A percentile compares a stretch with the other conserved stretches of the same genome.
Evolutionary conservation across 2,113 vertebrate species (phyloP).

Genomic region (Crotalus viridis): DNA sequence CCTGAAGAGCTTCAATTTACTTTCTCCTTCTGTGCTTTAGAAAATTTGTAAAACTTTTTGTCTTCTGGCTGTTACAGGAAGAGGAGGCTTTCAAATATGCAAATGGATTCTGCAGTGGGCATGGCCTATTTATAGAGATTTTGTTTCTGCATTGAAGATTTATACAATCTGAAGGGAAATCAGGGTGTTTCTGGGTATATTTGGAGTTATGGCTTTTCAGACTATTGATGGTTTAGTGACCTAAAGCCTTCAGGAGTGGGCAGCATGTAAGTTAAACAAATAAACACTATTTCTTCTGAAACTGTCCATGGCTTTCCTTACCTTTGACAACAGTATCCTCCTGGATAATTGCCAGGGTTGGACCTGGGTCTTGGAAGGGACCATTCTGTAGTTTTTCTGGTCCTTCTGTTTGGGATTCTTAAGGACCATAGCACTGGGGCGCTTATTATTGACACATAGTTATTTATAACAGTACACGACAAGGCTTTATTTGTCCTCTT

Average conservation of each 20-base stretch:
- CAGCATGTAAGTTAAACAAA: background rate
- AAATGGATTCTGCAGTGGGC: background rate
- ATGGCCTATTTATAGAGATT: background rate
- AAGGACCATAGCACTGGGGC: background rate
- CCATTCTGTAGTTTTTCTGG: background rate
- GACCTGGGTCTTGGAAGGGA: background rate
- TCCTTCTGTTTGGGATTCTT: background rate
- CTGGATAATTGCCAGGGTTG: background rate
- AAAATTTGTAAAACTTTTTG: background rate
- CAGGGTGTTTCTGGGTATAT: background rate
- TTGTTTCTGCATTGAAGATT: background rate
- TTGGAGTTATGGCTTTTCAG: background rate
- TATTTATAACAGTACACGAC: background rate
- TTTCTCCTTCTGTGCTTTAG: background rate
- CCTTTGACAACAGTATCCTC: background rate
- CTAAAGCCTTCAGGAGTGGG: background rate
- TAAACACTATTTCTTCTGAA: background rate
- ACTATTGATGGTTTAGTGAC: background rate
- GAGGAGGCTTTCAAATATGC: background rate
- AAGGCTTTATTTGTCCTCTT: background rate
- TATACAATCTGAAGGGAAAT: background rate
- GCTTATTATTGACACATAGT: background rate
- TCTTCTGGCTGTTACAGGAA: background rate
- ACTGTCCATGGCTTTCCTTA: background rate
- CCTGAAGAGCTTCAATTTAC: background rate